Evolutionary conservation across 2,797 vertebrate species (phyloP).

Genomic region (Borostomias antarcticus): DNA sequence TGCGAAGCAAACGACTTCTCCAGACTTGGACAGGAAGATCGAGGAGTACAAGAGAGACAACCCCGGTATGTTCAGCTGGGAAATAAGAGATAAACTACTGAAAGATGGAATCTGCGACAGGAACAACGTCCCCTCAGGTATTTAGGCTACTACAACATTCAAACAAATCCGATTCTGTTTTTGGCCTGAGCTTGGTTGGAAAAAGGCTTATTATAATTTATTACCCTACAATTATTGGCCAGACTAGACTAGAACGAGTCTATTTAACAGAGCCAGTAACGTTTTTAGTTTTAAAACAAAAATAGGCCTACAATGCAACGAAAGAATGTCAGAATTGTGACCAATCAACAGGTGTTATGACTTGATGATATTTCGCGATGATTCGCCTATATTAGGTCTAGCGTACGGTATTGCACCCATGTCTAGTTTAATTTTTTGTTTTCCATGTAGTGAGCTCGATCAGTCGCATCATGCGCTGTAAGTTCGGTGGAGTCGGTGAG

Average conservation of each 20-base stretch:
- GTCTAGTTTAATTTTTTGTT: constrained; percentile 1
- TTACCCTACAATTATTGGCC: too few relatives aligned
- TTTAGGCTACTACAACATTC: too few relatives aligned
- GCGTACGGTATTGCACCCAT: neutral
- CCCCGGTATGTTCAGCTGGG: constrained; percentile 99
- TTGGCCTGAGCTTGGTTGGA: neutral
- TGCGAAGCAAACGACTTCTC: constrained; percentile 92
- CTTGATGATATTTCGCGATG: neutral
- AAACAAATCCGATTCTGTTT: neutral
- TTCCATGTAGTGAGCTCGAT: constrained; percentile 93
- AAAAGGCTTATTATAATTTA: too few relatives aligned
- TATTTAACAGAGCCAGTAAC: too few relatives aligned
- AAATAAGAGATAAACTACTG: constrained; percentile 95
- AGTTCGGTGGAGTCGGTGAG: constrained; percentile 94
- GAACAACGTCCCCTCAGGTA: constrained; percentile 97
- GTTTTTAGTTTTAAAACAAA: neutral
- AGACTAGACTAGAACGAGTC: too few relatives aligned
- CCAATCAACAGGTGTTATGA: constrained; percentile 14
- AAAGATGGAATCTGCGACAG: constrained; percentile 97
- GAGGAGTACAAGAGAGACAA: constrained; percentile 97
- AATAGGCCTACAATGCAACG: neutral
- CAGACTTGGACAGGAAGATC: constrained; percentile 97
- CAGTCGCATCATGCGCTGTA: constrained; percentile 94
- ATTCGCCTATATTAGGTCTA: neutral
- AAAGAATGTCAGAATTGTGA: neutral